Conservation (phyloP, 2,888 invertebrate species). For the Tetropium fuscum region DNA sequence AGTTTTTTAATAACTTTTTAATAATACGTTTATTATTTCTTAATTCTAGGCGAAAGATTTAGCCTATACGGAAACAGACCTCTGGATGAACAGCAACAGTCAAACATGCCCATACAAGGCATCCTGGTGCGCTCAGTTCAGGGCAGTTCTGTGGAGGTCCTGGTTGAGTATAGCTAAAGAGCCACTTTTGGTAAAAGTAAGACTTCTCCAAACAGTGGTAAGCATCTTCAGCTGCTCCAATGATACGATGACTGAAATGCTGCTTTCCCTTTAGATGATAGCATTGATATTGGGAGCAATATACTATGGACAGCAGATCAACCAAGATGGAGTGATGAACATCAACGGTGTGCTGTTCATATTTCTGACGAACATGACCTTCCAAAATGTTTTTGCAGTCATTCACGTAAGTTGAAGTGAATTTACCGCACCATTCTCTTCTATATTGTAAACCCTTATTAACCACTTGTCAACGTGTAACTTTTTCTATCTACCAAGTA, state of each 20-base stretch:
- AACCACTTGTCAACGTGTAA: too few species aligned
- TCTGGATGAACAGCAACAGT: constrained; percentile 52
- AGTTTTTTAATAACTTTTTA: too few species aligned
- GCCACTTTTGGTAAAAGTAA: constrained; percentile 89
- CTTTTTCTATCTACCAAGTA: too few species aligned
- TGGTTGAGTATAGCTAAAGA: constrained; percentile 91
- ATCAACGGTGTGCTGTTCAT: constrained; percentile 94
- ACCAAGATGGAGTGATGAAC: constrained; percentile 93
- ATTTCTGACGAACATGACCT: constrained; percentile 92
- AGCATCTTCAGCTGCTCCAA: constrained; percentile 59
- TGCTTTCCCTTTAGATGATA: constrained; percentile 77
- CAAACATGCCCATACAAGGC: constrained; percentile 77
- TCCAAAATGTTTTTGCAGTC: constrained; percentile 95
- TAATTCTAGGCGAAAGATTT: constrained; percentile 33
- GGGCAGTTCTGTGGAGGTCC: constrained; percentile 90
- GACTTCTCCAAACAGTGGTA: constrained; percentile 90
- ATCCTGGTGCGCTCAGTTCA: constrained; percentile 89
- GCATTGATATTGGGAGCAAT: constrained; percentile 89
- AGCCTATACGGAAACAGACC: constrained; percentile 44
- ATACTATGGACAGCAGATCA: constrained; percentile 84
- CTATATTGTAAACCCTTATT: too few species aligned
- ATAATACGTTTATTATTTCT: too few species aligned
- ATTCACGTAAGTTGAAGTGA: constrained; percentile 81
- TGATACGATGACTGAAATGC: neutral
- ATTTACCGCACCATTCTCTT: too few species aligned